Base-by-base conservation (phyloP, 92 coral and sea anemone species). In the Chrysogorgia sp. region DNA sequence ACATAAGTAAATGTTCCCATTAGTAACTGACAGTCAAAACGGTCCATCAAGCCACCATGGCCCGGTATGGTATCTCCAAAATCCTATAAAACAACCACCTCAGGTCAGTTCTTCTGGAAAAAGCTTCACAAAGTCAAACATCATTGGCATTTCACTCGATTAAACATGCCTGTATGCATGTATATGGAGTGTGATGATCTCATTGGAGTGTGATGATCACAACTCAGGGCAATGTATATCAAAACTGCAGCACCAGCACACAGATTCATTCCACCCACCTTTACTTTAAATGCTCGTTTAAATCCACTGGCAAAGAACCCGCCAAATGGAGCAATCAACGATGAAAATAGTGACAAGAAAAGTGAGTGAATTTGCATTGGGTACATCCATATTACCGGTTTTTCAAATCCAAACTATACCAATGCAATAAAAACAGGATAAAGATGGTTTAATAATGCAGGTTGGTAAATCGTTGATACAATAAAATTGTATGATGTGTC, bases 281-380 rank as follows among this genome's bases (percentile, higher is more conserved):
- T 93, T 66, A 93, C 97, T 89, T 93, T 93, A 69, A 93, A 93
- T 21, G 97, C 97, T 80, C 97, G 86, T 79, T 93, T 93, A 67
- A 93, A 93, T 10, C 97, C 97, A 85, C 97, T 93, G 49, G 97
- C 97, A 85, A 93, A 87, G 90, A 93, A 93, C n/a, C 97, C 97
- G 31, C 96, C 97, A 89, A 93, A 93, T 0, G 97, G 97, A 49
- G 97, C 97, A 40, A 93, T 93, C 68, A 93, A 63, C 35, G 97
- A 93, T 56, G 96, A 88, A 85, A 93, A 93, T 32, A 93, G 87
- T 0, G 97, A 91, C 32, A 93, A 75, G 48, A 87, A 66, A 28
- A 93, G 76, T 48, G 93, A 91, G 67, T 93, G 97, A 20, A 93
- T 78, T 81, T 93, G 97, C 97, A 93, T 93, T 5, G 97, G 97